These are phyloP conservation scores for Cyphotilapia sp. DNA, from an alignment of 2,113 vertebrate species.

Conservation along the genomic window DNA sequence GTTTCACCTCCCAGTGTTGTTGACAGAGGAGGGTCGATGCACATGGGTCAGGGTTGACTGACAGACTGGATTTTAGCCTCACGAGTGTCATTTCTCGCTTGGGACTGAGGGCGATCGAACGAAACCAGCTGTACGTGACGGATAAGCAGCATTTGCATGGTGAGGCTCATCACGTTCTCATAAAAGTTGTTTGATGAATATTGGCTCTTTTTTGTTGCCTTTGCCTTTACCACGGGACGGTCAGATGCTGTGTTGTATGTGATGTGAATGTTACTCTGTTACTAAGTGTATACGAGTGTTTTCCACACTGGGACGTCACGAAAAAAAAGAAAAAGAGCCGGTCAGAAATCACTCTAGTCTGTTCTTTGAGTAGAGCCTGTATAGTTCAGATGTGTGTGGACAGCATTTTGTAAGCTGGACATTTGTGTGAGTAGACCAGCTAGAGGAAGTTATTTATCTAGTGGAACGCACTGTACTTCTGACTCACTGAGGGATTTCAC, in stretches of 20 bases:
- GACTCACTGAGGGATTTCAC: background rate
- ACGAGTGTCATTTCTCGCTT: background rate
- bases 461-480: background rate
- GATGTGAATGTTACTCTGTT: background rate
- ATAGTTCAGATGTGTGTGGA: background rate
- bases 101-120: background rate
- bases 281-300: background rate
- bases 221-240: background rate
- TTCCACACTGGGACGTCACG: background rate
- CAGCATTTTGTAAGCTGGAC: background rate
- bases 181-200: background rate
- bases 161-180: background rate
- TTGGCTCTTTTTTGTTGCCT: background rate
- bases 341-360: background rate
- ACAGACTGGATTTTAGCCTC: background rate
- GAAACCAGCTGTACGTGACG: background rate
- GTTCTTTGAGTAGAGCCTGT: background rate
- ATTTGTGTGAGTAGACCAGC: background rate
- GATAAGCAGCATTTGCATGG: background rate
- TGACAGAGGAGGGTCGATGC: constrained; percentile 42
- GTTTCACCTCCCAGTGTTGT: constrained; percentile 35
- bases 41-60: constrained; percentile 35
- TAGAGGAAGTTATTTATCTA: background rate
- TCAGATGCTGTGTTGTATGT: background rate
- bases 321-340: background rate